Evolutionary conservation across 1,140 invertebrate species (phyloP).

Genomic region (Drosophila dunni): DNA sequence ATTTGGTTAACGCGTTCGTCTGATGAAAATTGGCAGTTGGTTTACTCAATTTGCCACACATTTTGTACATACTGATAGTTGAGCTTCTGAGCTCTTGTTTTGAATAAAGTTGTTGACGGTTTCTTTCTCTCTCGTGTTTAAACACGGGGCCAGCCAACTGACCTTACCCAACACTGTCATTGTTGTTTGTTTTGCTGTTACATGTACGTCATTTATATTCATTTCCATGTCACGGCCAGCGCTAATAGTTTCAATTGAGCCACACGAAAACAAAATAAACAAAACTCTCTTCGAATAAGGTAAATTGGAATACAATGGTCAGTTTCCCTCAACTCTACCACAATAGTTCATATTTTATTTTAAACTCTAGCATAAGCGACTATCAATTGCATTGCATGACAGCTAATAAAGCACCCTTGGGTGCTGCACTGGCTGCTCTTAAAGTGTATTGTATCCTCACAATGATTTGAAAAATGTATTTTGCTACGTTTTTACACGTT

Average conservation of each 20-base stretch:
- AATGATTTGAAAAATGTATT: constrained; percentile 19
- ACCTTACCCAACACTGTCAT: constrained; percentile 58
- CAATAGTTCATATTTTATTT: constrained; percentile 7
- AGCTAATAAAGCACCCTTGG: constrained; percentile 3
- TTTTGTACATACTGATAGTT: background rate
- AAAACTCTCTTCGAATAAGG: constrained; percentile 20
- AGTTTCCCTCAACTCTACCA: background rate
- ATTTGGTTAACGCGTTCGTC: constrained; percentile 44
- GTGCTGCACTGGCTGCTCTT: background rate
- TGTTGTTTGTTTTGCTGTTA: constrained; percentile 16
- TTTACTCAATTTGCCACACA: constrained; percentile 43
- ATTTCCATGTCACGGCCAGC: constrained; percentile 64
- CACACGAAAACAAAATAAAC: constrained; percentile 23
- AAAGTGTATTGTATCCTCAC: background rate
- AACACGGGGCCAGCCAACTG: constrained; percentile 40
- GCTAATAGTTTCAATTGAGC: constrained; percentile 62
- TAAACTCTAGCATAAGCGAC: constrained; percentile 12
- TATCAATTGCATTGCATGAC: constrained; percentile 18
- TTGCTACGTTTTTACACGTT: constrained; percentile 20
- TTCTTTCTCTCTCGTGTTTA: constrained; percentile 2
- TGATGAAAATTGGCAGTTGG: constrained; percentile 44
- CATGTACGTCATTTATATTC: constrained; percentile 60
- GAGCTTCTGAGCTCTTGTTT: constrained; percentile 21
- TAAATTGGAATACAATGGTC: background rate
- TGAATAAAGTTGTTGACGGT: constrained; percentile 27